phyloP scores from a whole-genome alignment of 2,888 invertebrate genomes.

The Cactoblastis cactorum region DNA sequence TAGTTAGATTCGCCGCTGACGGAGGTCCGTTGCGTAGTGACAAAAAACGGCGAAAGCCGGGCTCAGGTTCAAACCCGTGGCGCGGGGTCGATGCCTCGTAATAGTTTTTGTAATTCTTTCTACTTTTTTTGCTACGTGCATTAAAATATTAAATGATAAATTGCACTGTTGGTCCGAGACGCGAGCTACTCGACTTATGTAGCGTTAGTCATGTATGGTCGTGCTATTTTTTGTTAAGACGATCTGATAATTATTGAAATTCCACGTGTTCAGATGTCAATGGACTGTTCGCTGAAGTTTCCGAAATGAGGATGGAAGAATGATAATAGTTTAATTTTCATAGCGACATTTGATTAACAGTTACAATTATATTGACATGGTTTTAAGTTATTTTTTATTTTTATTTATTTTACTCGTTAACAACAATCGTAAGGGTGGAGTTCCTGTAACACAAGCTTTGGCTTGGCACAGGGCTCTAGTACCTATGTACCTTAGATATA shows the following conservation, averaged over 20 bases:
- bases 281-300: too few relatives aligned
- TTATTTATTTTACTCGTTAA: too few relatives aligned
- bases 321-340: too few relatives aligned
- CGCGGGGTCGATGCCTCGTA: slow-evolving; percentile 27
- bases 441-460: too few relatives aligned
- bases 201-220: not conserved
- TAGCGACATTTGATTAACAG: too few relatives aligned
- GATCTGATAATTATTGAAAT: not conserved
- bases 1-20: slow-evolving; percentile 3
- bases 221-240: not conserved
- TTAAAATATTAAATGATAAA: slow-evolving; percentile 12
- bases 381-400: too few relatives aligned
- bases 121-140: slow-evolving; percentile 28
- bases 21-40: slow-evolving; percentile 1
- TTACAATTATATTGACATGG: too few relatives aligned
- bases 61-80: not conserved
- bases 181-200: not conserved
- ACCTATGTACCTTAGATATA: too few relatives aligned
- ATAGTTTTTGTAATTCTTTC: slow-evolving; percentile 33
- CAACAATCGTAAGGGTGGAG: too few relatives aligned
- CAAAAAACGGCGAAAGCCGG: slow-evolving; percentile 4
- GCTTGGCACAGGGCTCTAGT: too few relatives aligned
- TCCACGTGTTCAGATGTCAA: too few relatives aligned
- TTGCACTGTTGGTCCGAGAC: not conserved
- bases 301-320: too few relatives aligned